phyloP scores from a whole-genome alignment of 2,113 vertebrate genomes.

The Colinus virginianus region DNA sequence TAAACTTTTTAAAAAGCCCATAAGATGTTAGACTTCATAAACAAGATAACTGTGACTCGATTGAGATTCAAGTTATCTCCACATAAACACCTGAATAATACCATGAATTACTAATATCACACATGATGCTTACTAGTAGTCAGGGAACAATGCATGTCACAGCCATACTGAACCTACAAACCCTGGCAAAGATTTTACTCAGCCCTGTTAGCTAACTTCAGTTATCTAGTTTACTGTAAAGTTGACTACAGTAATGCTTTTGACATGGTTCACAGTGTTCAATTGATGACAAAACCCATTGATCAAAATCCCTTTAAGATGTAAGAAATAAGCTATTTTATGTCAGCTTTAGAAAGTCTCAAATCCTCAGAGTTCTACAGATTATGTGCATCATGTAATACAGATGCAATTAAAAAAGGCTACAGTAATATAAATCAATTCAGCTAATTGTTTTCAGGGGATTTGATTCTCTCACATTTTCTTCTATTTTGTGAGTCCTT shows the following conservation, averaged over 20 bases:
- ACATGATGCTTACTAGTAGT: accelerated
- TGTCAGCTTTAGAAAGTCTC: neutral
- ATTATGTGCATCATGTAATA: neutral
- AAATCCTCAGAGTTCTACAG: neutral
- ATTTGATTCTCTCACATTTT: conserved; percentile 34
- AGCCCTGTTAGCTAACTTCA: neutral
- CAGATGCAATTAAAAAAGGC: conserved; percentile 49
- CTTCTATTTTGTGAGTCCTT: neutral
- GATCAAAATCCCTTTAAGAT: neutral
- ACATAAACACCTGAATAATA: neutral
- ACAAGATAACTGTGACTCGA: neutral
- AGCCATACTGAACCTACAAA: neutral
- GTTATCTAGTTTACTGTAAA: neutral
- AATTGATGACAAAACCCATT: neutral
- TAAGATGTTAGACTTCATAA: neutral
- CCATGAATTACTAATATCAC: neutral
- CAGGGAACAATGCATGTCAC: neutral
- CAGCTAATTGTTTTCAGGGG: conserved; percentile 27
- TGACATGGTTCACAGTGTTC: neutral
- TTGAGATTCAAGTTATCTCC: neutral
- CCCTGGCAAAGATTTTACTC: neutral
- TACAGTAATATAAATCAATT: conserved; percentile 50
- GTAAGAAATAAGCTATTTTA: neutral
- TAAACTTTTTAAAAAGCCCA: neutral
- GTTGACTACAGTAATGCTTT: neutral